A percentile compares a stretch with the other conserved stretches of the same genome.
Conservation (phyloP, 2,888 invertebrate genomes). For the Rhaphigaster nebulosa region DNA sequence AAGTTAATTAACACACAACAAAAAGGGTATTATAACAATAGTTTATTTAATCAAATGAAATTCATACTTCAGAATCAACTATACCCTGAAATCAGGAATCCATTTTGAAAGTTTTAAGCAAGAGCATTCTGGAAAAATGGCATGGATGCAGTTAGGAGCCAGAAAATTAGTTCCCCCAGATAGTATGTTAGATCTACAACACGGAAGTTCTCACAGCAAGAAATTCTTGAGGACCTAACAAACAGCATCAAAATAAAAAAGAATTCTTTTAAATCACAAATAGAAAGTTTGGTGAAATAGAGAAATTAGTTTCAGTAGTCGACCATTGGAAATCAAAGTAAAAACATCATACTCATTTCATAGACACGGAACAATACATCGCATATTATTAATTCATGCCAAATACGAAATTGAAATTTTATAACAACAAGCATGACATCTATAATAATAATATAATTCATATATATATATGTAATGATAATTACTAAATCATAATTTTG, state of each 20-base stretch:
- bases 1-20: background rate
- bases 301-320: background rate
- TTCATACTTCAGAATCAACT: constrained; percentile 10
- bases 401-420: background rate
- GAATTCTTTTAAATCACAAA: background rate
- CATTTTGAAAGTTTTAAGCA: constrained; percentile 12
- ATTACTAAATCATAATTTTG: background rate
- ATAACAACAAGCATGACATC: background rate
- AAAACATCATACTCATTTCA: background rate
- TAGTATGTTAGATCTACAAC: constrained; percentile 22
- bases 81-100: constrained; percentile 25
- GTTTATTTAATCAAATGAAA: constrained; percentile 19
- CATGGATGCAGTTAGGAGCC: background rate
- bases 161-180: constrained; percentile 11
- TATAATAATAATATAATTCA: background rate
- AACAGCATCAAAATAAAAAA: constrained; percentile 33
- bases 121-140: constrained; percentile 19
- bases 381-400: background rate
- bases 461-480: background rate
- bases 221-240: constrained; percentile 33
- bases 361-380: background rate
- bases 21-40: background rate
- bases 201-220: background rate
- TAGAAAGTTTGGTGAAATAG: background rate
- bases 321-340: background rate